These are phyloP conservation scores for Celastrina argiolus DNA, from an alignment of 2,888 invertebrate genomes.

Conservation along the genomic window DNA sequence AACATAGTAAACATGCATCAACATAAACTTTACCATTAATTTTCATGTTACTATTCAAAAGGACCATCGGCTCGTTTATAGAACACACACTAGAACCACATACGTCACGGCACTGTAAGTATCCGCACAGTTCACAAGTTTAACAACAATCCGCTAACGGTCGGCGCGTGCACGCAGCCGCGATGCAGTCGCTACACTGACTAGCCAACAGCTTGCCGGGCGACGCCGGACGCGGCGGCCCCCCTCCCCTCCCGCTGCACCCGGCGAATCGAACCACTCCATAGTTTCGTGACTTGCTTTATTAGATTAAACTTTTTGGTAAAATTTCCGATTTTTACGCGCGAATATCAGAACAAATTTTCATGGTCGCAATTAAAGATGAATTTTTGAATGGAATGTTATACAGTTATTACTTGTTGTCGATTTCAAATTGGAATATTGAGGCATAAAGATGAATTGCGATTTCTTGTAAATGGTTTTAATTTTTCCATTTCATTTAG, in stretches of 20 bases:
- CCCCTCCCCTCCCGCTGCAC: conserved; percentile 35
- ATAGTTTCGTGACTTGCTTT: conserved; percentile 49
- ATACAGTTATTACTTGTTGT: background rate
- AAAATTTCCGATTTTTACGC: conserved; percentile 9
- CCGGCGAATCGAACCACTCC: conserved; percentile 51
- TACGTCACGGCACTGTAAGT: conserved; percentile 68
- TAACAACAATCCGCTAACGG: conserved; percentile 47
- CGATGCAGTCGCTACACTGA: conserved; percentile 52
- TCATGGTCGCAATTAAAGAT: conserved; percentile 16
- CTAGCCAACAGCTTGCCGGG: conserved; percentile 36
- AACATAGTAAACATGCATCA: conserved; percentile 61
- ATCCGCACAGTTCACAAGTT: conserved; percentile 57
- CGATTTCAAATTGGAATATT: background rate
- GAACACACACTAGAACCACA: conserved; percentile 50
- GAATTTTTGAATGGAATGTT: background rate
- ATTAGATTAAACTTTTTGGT: conserved; percentile 10
- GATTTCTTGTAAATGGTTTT: background rate
- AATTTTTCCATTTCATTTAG: background rate
- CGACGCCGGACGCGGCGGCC: conserved; percentile 55
- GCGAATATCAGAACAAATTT: background rate
- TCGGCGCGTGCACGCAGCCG: conserved; percentile 41
- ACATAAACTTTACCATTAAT: conserved; percentile 68
- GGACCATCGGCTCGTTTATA: conserved; percentile 67
- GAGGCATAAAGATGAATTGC: background rate
- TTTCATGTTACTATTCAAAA: conserved; percentile 76